Conservation (phyloP, 2,888 invertebrate species). For the Sarcophaga subvicina region DNA sequence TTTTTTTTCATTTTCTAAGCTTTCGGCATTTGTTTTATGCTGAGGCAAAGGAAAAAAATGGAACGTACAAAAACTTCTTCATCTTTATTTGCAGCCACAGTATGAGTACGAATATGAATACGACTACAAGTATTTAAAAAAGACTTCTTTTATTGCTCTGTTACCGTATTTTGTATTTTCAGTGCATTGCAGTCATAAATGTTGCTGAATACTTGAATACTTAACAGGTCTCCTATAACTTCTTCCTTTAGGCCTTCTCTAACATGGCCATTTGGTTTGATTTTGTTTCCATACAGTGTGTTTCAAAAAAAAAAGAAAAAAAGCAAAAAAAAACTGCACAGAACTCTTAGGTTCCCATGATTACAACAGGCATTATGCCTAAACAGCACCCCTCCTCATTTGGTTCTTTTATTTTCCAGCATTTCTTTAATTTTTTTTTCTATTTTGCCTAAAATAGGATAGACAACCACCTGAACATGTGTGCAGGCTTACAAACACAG, state of each 20-base stretch:
- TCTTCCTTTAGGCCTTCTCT: neutral
- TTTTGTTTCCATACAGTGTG: conserved; percentile 7
- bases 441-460: conserved; percentile 10
- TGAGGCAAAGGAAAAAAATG: too few species aligned
- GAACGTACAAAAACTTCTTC: conserved; percentile 47
- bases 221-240: conserved; percentile 51
- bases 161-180: conserved; percentile 37
- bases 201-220: conserved; percentile 32
- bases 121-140: conserved; percentile 21
- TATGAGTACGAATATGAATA: neutral
- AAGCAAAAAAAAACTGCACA: neutral
- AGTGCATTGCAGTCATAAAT: conserved; percentile 55
- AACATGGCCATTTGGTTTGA: conserved; percentile 38
- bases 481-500: neutral
- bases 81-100: neutral
- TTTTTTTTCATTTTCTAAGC: conserved; percentile 26
- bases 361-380: conserved; percentile 49
- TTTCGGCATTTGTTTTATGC: conserved; percentile 51
- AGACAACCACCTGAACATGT: conserved; percentile 64
- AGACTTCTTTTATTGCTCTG: conserved; percentile 2
- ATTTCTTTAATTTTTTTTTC: conserved; percentile 16
- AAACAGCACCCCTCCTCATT: conserved; percentile 55
- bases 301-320: too few species aligned
- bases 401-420: conserved; percentile 35
- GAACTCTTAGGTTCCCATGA: conserved; percentile 60